These are phyloP conservation scores for Gopherus evgoodei DNA, from an alignment of 2,113 vertebrate species.

Conservation along the genomic window DNA sequence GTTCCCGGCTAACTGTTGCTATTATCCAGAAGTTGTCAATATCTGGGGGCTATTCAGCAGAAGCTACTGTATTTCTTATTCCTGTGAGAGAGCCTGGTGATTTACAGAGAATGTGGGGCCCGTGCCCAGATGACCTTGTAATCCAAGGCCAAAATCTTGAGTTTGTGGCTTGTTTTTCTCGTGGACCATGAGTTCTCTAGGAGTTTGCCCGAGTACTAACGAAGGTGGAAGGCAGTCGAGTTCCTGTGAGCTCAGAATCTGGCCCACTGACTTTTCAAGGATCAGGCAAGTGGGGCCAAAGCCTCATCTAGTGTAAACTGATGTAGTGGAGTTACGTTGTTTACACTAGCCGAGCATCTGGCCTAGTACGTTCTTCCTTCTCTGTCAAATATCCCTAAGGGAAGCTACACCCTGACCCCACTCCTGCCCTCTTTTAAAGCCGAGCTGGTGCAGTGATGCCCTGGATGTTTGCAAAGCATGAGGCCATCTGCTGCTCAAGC, in stretches of 20 bases:
- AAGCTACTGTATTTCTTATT: neutral
- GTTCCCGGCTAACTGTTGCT: neutral
- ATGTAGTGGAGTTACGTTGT: accelerated
- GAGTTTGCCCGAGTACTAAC: neutral
- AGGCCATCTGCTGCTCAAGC: neutral
- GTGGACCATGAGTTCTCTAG: neutral
- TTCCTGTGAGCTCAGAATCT: neutral
- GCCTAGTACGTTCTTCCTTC: neutral
- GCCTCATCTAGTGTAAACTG: neutral
- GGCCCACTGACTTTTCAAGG: neutral
- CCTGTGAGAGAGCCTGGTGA: neutral
- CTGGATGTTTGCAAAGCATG: neutral
- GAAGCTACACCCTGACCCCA: neutral
- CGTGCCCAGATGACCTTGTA: neutral
- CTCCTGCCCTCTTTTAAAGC: neutral
- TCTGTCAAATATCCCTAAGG: accelerated
- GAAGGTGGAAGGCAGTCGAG: neutral
- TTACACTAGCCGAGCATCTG: neutral
- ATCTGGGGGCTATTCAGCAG: neutral
- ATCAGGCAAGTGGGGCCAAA: neutral
- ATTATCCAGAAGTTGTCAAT: neutral
- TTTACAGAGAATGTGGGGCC: neutral
- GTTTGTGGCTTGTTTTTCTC: neutral
- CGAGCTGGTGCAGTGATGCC: neutral
- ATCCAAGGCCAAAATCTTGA: neutral